Evolutionary conservation across 2,888 invertebrate genomes (phyloP), one percentile per base, ranked within the genome.

Genomic region (Drosophila diplacantha): DNA sequence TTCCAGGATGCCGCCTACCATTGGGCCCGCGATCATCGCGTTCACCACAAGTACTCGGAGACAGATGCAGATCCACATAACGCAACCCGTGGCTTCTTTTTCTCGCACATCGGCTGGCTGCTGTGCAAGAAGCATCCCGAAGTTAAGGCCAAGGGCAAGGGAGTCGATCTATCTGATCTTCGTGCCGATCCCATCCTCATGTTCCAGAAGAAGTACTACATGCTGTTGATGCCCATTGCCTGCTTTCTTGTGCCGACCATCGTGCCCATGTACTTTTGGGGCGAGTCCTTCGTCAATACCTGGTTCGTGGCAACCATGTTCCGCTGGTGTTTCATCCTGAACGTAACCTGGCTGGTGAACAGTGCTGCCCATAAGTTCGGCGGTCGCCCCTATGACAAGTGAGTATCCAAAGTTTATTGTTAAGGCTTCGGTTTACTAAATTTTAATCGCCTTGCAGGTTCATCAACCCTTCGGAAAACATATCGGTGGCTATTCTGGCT

Each of bases 81-180:
- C 86, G 95, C 96, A 3, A 95, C 92, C 3, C 88, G 97, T 26
- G 98, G 98, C 11, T 97, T 98, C 90, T 98, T 98, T 91, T 98
- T 98, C 89, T 92, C 97, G 0, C 98, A 98, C 88, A 91, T 98
- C 78, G 98, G 98, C 62, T 98, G 98, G 98, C 90, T 98, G 67
- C 89, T 98, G 57, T 93, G 94, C 81, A 92, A 93, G 77, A 98
- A 98, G 87, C 98, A 98, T 86, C 96, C 96, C 0, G 94, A 96
- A 71, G 95, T 98, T 37, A 94, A 92, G 85, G 91, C 89, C 68
- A 97, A 96, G 87, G 97, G 97, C 83, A 93, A 95, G 75, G 91
- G 92, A 44, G 91, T 98, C 26, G 96, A 97, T 85, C 83, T 97
- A 71, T 93, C 93, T 50, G 98, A 98, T 88, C 90, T 98, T 64